Evolutionary conservation across 2,113 vertebrate species (phyloP).

Genomic region (Microtus oregoni): DNA sequence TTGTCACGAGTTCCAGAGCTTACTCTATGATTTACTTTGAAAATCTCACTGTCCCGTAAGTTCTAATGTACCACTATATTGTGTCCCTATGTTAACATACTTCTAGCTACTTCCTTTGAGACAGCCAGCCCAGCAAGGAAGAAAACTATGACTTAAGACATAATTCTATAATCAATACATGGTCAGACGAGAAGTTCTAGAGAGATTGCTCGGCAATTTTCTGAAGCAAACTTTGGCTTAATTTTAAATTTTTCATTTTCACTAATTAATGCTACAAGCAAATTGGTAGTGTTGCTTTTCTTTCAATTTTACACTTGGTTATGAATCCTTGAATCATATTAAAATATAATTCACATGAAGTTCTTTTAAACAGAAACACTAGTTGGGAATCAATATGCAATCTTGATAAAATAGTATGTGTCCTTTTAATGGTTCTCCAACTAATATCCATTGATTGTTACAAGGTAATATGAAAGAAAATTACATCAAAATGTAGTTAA

Average conservation of each 20-base stretch:
- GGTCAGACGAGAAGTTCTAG: background rate
- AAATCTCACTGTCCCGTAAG: background rate
- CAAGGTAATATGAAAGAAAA: constrained; percentile 66
- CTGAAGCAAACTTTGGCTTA: constrained; percentile 27
- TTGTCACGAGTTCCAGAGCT: background rate
- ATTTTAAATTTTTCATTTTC: constrained; percentile 48
- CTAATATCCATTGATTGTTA: constrained; percentile 73
- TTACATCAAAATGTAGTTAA: constrained; percentile 60
- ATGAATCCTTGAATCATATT: constrained; percentile 66
- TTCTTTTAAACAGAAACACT: background rate
- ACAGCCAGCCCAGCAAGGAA: background rate
- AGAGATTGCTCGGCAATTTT: background rate
- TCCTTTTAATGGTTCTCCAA: constrained; percentile 68
- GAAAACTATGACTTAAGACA: background rate
- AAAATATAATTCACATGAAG: constrained; percentile 60
- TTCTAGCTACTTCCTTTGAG: background rate
- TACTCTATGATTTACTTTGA: background rate
- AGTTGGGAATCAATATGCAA: constrained; percentile 76
- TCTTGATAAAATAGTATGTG: constrained; percentile 75
- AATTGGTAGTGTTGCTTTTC: constrained; percentile 35
- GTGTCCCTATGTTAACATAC: background rate
- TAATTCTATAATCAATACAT: background rate
- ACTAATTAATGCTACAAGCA: constrained; percentile 57
- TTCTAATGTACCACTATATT: background rate
- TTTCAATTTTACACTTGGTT: constrained; percentile 50